Base-by-base conservation (phyloP, 2,888 invertebrate genomes). In the Nycteola revayana region DNA sequence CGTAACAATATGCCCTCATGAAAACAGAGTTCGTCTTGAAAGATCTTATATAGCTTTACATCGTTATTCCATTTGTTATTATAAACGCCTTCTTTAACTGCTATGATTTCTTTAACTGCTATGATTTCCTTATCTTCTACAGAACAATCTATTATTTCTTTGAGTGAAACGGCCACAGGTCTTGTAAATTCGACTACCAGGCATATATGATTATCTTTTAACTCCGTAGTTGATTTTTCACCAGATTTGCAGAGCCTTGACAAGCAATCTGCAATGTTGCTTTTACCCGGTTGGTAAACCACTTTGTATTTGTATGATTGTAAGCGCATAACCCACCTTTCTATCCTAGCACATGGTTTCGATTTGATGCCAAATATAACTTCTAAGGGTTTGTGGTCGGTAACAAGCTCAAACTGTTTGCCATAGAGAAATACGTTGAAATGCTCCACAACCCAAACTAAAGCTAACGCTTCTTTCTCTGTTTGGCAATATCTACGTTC, bases 291-390 rank as follows among this genome's bases (percentile, higher is more conserved):
- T 0, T 22, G 9, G 10, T 49, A 48, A 1, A 34, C 23, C 0
- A 52, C 9, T 21, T 33, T 42, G 17, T 25, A 52, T n/a, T 35
- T 30, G 14, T 53, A 53, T 1, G 48, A 4, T 25, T 57, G 51
- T 7, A 56, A 9, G 5, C 52, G 17, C 2, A 56, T 7, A 2
- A 56, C 33, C 49, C 52, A 58, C 1, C 52, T 31, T 22, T 56
- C 50, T 5, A 49, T 41, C 8, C 51, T 11, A 2, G 55, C 51
- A 34, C 43, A 51, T 0, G 55, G 55, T 32, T 42, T 52, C 1
- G 52, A 52, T 11, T 28, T 30, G 5, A 23, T 18, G 1, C 44
- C 38, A 24, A 45, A 50, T 18, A 48, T 25, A 2, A 38, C 8
- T 22, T 52, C 43, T 1, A 48, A 9, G 3, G 46, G 42, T 14